These are phyloP conservation scores for Spatulosminthurus flaviceps DNA, from an alignment of 2,888 invertebrate species.

Conservation along the genomic window DNA sequence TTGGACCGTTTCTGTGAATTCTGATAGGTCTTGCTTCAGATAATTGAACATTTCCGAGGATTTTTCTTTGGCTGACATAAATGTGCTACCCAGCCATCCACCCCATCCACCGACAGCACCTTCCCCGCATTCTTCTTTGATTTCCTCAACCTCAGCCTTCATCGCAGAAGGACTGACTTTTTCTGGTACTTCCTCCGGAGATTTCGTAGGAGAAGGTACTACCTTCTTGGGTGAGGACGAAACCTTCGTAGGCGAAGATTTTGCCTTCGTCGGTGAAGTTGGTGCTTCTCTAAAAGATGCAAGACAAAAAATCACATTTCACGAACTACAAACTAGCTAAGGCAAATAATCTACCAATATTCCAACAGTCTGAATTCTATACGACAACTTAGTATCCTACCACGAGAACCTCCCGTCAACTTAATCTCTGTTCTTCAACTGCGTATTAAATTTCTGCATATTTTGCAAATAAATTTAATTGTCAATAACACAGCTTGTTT, in stretches of 20 bases:
- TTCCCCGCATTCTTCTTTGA: neutral
- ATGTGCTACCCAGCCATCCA: conserved; percentile 57
- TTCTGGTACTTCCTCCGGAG: conserved; percentile 1
- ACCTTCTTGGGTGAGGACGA: neutral
- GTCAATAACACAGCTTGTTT: no score
- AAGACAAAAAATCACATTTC: no score
- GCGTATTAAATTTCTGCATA: no score
- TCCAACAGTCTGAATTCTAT: no score
- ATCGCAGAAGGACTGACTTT: conserved; percentile 3
- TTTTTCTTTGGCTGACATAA: conserved; percentile 57
- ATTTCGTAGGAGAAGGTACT: neutral
- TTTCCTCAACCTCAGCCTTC: neutral
- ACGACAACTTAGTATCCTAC: no score
- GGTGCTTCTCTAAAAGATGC: neutral
- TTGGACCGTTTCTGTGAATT: conserved; percentile 61
- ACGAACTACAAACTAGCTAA: no score
- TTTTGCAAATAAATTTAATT: no score
- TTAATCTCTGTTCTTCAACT: no score
- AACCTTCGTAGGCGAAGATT: neutral
- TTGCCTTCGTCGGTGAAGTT: conserved; percentile 14
- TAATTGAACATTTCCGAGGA: conserved; percentile 62
- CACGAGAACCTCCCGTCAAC: no score
- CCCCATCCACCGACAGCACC: conserved; percentile 46
- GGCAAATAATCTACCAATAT: no score
- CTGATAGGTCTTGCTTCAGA: conserved; percentile 62